Percentiles rank a stretch among this genome's conserved stretches.
These are phyloP conservation scores for Hippolais icterina DNA, from an alignment of 2,113 vertebrate genomes.

Conservation along the genomic window DNA sequence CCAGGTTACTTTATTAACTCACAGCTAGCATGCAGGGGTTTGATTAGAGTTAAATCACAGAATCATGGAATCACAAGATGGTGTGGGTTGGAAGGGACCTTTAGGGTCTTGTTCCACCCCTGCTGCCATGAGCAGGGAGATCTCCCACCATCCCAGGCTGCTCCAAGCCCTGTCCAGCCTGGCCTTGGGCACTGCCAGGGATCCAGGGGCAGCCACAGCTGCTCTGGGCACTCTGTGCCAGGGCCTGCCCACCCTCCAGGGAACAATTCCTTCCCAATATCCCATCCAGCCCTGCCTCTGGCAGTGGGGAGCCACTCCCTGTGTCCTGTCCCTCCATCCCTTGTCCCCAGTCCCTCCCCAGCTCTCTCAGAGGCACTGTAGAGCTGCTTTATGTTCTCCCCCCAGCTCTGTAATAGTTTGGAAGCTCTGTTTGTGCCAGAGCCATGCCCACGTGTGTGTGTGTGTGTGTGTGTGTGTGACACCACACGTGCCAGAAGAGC, in stretches of 20 bases:
- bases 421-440: neutral
- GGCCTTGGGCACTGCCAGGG: neutral
- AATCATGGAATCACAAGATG: neutral
- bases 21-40: neutral
- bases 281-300: neutral
- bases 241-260: neutral
- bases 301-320: fast-evolving
- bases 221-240: neutral
- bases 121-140: neutral
- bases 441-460: too few relatives aligned
- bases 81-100: neutral
- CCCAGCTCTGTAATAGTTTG: neutral
- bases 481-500: neutral
- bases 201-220: neutral
- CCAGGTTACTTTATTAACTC: neutral
- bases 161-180: fast-evolving
- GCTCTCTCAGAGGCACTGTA: neutral
- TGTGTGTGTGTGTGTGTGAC: neutral
- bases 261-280: neutral
- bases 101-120: fast-evolving
- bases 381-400: neutral
- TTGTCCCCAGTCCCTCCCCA: neutral
- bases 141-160: fast-evolving
- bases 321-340: fast-evolving
- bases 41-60: neutral